These are phyloP conservation scores for Cybosia mesomella DNA, from an alignment of 2,888 invertebrate species.

Conservation along the genomic window DNA sequence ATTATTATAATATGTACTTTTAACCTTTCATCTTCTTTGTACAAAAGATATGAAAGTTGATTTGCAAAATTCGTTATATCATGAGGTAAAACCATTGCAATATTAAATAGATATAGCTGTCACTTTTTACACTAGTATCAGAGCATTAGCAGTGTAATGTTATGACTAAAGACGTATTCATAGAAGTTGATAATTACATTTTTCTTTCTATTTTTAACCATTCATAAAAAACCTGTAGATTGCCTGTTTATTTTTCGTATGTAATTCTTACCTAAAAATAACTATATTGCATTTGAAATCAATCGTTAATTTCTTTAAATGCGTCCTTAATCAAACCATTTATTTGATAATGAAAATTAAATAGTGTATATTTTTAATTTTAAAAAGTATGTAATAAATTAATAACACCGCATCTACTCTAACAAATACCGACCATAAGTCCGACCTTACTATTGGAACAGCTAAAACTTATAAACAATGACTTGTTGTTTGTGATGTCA, in stretches of 20 bases:
- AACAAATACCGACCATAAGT: conserved; percentile 15
- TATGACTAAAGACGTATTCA: neutral
- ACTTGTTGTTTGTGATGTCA: conserved; percentile 55
- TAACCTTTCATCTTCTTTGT: conserved; percentile 63
- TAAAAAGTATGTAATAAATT: conserved; percentile 43
- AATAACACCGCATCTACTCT: conserved; percentile 23
- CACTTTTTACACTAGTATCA: conserved; percentile 29
- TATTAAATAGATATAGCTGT: conserved; percentile 31
- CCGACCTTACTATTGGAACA: conserved; percentile 20
- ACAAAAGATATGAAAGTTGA: conserved; percentile 66
- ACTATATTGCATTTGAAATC: neutral
- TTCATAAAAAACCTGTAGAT: no score
- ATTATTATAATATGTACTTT: conserved; percentile 40
- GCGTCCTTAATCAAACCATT: neutral
- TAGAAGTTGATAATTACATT: neutral
- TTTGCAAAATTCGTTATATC: conserved; percentile 53
- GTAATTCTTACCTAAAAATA: neutral
- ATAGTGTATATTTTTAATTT: conserved; percentile 15
- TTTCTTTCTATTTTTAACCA: no score
- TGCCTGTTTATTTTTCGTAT: neutral
- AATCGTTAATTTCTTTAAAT: neutral
- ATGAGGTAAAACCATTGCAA: conserved; percentile 57
- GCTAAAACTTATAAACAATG: conserved; percentile 57
- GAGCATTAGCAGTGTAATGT: conserved; percentile 17
- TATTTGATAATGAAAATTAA: conserved; percentile 22